phyloP scores from a whole-genome alignment of 2,888 invertebrate genomes.

The Nebria brevicollis region DNA sequence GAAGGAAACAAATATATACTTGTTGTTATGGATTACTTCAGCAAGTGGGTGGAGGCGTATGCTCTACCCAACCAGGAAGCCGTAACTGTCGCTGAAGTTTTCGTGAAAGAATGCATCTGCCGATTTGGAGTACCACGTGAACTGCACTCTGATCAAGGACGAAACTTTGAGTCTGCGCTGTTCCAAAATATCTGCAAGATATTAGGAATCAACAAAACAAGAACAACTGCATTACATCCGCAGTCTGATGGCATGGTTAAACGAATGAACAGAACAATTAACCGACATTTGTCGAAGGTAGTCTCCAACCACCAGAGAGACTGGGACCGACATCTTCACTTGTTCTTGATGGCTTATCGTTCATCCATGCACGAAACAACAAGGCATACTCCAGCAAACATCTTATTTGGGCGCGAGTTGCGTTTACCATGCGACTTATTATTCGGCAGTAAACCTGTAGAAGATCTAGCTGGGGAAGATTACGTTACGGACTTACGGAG shows the following conservation, averaged over 20 bases:
- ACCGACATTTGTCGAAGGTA: constrained; percentile 12
- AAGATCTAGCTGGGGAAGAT: too few relatives aligned
- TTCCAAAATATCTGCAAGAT: constrained; percentile 50
- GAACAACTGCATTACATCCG: constrained; percentile 45
- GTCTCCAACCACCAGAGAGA: constrained; percentile 14
- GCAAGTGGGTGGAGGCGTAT: constrained; percentile 53
- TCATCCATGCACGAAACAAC: constrained; percentile 35
- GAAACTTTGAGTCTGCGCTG: constrained; percentile 53
- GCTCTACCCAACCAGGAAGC: constrained; percentile 52
- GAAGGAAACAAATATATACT: constrained; percentile 51
- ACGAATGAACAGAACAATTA: constrained; percentile 25
- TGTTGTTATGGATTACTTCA: constrained; percentile 52
- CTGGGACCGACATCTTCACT: constrained; percentile 35
- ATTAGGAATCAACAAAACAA: constrained; percentile 51
- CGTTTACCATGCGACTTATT: constrained; percentile 11
- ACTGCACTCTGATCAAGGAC: constrained; percentile 53
- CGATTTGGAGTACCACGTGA: constrained; percentile 8
- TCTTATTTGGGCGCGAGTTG: constrained; percentile 14
- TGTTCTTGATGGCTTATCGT: constrained; percentile 44
- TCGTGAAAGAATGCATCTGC: too few relatives aligned
- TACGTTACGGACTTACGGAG: too few relatives aligned
- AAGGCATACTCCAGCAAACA: neutral
- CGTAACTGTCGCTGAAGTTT: constrained; percentile 17
- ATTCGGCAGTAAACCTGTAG: too few relatives aligned
- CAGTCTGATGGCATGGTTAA: constrained; percentile 24